Conservation (phyloP, 2,888 invertebrate species). For the Zygaena filipendulae region DNA sequence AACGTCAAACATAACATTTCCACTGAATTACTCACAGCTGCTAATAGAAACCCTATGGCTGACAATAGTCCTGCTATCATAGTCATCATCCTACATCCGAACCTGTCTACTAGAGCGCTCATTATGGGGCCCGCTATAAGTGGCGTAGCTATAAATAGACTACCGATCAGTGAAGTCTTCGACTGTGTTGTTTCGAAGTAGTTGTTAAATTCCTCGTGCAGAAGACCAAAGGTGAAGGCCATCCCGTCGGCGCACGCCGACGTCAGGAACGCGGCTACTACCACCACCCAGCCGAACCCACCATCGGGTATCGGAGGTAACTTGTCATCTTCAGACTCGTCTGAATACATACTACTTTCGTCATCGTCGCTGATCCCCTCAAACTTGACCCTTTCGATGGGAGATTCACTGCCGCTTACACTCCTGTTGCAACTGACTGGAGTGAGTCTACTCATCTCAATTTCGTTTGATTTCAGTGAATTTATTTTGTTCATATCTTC, state of each 20-base stretch:
- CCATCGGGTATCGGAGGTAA: slow-evolving; percentile 79
- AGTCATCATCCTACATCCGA: slow-evolving; percentile 81
- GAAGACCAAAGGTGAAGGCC: slow-evolving; percentile 90
- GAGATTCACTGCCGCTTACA: slow-evolving; percentile 23
- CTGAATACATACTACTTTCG: slow-evolving; percentile 50
- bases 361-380: slow-evolving; percentile 56
- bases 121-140: slow-evolving; percentile 85
- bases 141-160: slow-evolving; percentile 89
- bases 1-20: slow-evolving; percentile 84
- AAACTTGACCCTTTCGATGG: slow-evolving; percentile 49
- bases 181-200: slow-evolving; percentile 84
- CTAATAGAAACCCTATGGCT: slow-evolving; percentile 79
- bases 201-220: slow-evolving; percentile 82
- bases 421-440: slow-evolving; percentile 10
- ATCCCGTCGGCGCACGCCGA: slow-evolving; percentile 92
- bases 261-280: slow-evolving; percentile 84
- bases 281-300: slow-evolving; percentile 92
- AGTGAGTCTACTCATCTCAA: slow-evolving; percentile 24
- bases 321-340: slow-evolving; percentile 35
- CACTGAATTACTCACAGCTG: slow-evolving; percentile 75
- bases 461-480: slow-evolving; percentile 38
- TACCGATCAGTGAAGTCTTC: slow-evolving; percentile 89
- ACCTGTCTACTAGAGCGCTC: slow-evolving; percentile 85
- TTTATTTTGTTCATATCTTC: slow-evolving; percentile 47
- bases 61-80: slow-evolving; percentile 78